Conservation (phyloP, 1,140 invertebrate species). For the Bombus confusus region DNA sequence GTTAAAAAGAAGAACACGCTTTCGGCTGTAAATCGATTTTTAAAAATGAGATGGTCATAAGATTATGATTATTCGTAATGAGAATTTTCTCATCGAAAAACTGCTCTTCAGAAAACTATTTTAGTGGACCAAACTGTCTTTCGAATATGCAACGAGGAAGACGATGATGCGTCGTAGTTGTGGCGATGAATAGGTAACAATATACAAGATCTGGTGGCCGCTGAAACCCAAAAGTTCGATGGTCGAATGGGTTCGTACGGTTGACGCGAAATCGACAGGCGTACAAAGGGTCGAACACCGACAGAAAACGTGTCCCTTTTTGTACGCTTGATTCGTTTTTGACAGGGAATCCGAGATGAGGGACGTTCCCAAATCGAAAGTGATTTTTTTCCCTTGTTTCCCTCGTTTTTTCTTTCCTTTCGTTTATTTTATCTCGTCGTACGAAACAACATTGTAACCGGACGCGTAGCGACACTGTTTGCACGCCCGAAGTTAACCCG, state of each 20-base stretch:
- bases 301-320: slow-evolving; percentile 31
- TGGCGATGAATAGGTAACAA: background rate
- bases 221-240: background rate
- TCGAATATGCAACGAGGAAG: too few relatives aligned
- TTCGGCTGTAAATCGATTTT: too few relatives aligned
- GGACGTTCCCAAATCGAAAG: slow-evolving; percentile 28
- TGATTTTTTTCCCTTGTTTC: background rate
- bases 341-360: slow-evolving; percentile 45
- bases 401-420: background rate
- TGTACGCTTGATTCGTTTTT: slow-evolving; percentile 31
- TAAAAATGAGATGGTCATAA: background rate
- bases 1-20: too few relatives aligned
- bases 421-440: background rate
- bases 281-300: slow-evolving; percentile 8
- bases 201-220: background rate
- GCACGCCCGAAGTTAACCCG: slow-evolving; percentile 49
- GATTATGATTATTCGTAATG: background rate
- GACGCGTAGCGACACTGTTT: slow-evolving; percentile 28
- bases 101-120: too few relatives aligned
- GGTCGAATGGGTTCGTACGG: background rate
- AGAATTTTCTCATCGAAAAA: too few relatives aligned
- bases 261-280: slow-evolving; percentile 25
- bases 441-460: slow-evolving; percentile 32
- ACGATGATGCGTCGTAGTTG: background rate
- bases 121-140: too few relatives aligned